Conservation (phyloP, 2,888 invertebrate genomes). For the Geophilus truncorum region DNA sequence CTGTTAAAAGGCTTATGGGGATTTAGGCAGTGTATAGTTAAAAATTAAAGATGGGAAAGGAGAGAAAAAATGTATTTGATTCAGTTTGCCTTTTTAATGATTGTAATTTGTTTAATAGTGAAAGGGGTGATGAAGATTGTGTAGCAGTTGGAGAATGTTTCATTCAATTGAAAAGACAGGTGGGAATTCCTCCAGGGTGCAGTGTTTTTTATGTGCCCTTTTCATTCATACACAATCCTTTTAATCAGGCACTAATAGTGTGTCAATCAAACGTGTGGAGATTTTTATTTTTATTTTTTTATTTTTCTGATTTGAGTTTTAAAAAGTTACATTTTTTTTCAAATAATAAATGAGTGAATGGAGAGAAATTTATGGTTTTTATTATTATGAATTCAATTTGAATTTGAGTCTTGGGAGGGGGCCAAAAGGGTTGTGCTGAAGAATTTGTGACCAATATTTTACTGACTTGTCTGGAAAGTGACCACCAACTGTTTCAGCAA, state of each 20-base stretch:
- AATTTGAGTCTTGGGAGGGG: neutral
- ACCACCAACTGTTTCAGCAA: neutral
- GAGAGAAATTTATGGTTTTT: too few relatives aligned
- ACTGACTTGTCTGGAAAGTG: neutral
- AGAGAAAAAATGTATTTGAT: too few relatives aligned
- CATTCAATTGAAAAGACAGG: slow-evolving; percentile 2
- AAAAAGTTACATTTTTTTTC: too few relatives aligned
- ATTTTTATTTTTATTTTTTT: neutral
- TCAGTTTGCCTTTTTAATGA: neutral
- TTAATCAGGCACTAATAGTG: slow-evolving; percentile 10
- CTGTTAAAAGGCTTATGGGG: neutral
- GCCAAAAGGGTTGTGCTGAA: neutral
- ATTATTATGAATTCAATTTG: neutral
- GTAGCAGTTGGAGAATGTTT: neutral
- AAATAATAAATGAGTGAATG: too few relatives aligned
- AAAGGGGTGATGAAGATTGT: slow-evolving; percentile 1
- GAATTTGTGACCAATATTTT: neutral
- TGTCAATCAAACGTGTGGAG: neutral
- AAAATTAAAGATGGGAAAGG: neutral
- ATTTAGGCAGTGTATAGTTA: neutral
- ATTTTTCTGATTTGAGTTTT: too few relatives aligned
- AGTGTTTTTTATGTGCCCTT: neutral
- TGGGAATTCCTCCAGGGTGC: slow-evolving; percentile 8
- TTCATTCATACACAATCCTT: slow-evolving; percentile 24
- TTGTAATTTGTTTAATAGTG: neutral